Evolutionary conservation across 2,888 invertebrate species (phyloP).

Genomic region (Choristoneura rosaceana): DNA sequence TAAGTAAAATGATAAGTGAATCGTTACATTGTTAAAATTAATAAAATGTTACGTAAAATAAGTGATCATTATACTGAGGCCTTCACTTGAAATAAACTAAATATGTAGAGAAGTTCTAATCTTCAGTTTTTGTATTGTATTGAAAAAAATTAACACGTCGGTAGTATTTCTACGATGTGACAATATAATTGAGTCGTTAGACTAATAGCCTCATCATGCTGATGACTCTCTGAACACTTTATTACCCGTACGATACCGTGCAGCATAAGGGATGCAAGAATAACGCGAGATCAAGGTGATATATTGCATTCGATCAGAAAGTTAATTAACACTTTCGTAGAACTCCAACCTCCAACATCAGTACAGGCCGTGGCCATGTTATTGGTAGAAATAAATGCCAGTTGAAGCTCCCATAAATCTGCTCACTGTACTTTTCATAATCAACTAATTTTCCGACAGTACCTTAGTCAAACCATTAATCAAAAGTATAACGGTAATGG

Average conservation of each 20-base stretch:
- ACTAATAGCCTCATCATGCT: neutral
- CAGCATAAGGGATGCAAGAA: neutral
- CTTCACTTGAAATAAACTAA: too few relatives aligned
- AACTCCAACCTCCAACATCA: conserved; percentile 21
- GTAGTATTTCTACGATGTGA: neutral
- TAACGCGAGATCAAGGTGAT: conserved; percentile 2
- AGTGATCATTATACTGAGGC: too few relatives aligned
- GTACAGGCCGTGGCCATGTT: conserved; percentile 7
- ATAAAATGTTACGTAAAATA: too few relatives aligned
- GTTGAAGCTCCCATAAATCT: conserved; percentile 38
- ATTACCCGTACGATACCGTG: neutral
- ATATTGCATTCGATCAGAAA: conserved; percentile 22
- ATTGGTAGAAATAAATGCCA: conserved; percentile 32
- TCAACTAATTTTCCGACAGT: conserved; percentile 32
- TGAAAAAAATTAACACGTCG: neutral
- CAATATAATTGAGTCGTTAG: neutral
- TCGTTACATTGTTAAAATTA: too few relatives aligned
- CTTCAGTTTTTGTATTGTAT: neutral
- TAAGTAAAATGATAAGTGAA: too few relatives aligned
- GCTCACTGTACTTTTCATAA: conserved; percentile 29
- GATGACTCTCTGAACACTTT: neutral
- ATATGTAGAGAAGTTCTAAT: too few relatives aligned
- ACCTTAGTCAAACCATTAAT: conserved; percentile 39
- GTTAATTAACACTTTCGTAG: conserved; percentile 30
- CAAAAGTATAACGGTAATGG: conserved; percentile 42